Conservation (phyloP, 1,140 invertebrate species). For the Listronotus bonariensis region DNA sequence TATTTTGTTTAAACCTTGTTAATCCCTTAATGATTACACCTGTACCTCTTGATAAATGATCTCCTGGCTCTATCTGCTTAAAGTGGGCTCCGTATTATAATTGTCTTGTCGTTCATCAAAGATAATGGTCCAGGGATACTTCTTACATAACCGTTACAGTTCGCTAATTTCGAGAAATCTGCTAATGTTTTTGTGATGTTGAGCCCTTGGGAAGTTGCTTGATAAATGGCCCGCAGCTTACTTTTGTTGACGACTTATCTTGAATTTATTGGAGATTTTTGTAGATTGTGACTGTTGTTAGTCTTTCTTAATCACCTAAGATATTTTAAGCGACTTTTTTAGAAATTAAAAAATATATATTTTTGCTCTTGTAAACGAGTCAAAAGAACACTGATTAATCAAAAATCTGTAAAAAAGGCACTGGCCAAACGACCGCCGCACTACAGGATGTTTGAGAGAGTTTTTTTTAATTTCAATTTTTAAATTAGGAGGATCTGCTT, state of each 20-base stretch:
- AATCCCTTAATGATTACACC: background rate
- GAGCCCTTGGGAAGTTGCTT: constrained; percentile 19
- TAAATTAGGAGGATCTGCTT: too few relatives aligned
- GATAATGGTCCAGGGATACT: constrained; percentile 33
- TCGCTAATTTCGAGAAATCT: constrained; percentile 34
- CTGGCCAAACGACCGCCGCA: too few relatives aligned
- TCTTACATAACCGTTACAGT: constrained; percentile 14
- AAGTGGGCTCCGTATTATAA: constrained; percentile 33
- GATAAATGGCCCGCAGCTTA: constrained; percentile 31
- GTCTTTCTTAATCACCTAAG: too few relatives aligned
- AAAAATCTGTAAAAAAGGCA: too few relatives aligned
- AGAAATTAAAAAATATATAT: too few relatives aligned
- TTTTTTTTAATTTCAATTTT: too few relatives aligned
- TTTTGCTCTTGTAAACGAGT: too few relatives aligned
- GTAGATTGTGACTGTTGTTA: background rate
- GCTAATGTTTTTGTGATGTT: constrained; percentile 35
- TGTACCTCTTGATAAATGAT: constrained; percentile 9
- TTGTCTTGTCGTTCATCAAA: constrained; percentile 46
- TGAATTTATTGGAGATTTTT: constrained; percentile 32
- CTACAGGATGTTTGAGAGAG: too few relatives aligned
- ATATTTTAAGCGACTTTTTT: too few relatives aligned
- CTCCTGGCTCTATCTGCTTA: constrained; percentile 1
- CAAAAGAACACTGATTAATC: too few relatives aligned
- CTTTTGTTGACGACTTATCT: constrained; percentile 30
- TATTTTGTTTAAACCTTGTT: too few relatives aligned